Evolutionary conservation across 2,888 invertebrate genomes (phyloP).

Genomic region (Callosobruchus maculatus): DNA sequence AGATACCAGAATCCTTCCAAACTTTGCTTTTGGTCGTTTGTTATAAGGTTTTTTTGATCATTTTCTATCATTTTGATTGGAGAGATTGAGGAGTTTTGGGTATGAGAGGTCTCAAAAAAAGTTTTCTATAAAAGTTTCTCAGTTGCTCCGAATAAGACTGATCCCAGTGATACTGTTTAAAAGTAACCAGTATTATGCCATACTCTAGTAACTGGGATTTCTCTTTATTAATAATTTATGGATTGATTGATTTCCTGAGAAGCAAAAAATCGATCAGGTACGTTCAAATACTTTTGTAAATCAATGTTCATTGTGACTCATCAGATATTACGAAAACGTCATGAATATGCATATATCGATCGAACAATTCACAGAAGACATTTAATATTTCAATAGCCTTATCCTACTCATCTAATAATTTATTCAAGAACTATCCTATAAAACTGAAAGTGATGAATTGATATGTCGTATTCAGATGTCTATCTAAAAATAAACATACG

Average conservation of each 20-base stretch:
- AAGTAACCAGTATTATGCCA: too few relatives aligned
- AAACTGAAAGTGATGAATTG: background rate
- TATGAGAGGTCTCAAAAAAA: too few relatives aligned
- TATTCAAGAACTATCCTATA: background rate
- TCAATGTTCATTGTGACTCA: background rate
- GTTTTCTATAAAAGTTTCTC: too few relatives aligned
- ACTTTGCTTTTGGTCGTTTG: too few relatives aligned
- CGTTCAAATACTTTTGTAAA: background rate
- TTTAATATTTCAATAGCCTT: background rate
- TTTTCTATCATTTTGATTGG: too few relatives aligned
- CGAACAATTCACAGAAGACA: background rate
- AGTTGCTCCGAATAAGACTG: too few relatives aligned
- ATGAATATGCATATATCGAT: background rate
- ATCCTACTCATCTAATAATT: background rate
- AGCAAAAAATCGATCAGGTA: background rate
- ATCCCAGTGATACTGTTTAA: too few relatives aligned
- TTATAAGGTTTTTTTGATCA: too few relatives aligned
- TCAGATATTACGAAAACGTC: background rate
- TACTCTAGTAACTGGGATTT: too few relatives aligned
- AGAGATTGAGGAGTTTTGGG: too few relatives aligned
- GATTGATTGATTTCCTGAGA: background rate
- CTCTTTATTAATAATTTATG: background rate
- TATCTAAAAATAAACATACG: background rate
- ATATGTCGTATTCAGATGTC: background rate
- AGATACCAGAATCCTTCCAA: too few relatives aligned